Base-by-base conservation (phyloP, 2,888 invertebrate species). In the Chirona hameri region DNA sequence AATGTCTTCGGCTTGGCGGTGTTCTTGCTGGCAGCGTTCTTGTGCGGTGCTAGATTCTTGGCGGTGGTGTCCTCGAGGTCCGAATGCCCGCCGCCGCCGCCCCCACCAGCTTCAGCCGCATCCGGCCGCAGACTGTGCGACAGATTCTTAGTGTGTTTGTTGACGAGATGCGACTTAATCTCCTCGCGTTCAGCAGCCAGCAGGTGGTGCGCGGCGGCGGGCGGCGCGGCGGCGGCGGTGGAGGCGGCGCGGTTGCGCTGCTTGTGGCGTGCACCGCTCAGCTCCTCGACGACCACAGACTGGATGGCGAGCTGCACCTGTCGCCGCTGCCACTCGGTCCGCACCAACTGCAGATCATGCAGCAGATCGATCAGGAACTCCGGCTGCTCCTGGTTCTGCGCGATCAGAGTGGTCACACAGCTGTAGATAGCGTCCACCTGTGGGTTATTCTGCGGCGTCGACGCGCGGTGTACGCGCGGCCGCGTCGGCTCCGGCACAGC, bases 391-490 rank as follows among this genome's bases (percentile, higher is more conserved):
- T 72, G 72, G 39, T 72, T 72, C 72, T 72, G 72, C 21, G 72
- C 72, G 72, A 72, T 72, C 72, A 72, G 39, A 15, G 72, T 39
- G 18, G 31, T 72, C 31, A 72, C 72, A 5, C 72, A 72, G 72
- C 72, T 72, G 72, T 72, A 72, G 31, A 72, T 72, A 29, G 72
- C 72, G 72, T 72, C 72, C 39, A 72, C 72, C 39, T 72, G 72
- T 21, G 72, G 72, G 39, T 72, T 72, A 18, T 72, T 72, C 72
- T 72, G 72, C 31, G 72, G 72, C 21, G 72, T 72, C 31, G 72
- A 31, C 3, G 72, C 72, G 39, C 72, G 72, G 39, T 72, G 72
- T 4, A 21, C 72, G 72, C 72, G 72, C 31, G 72, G 72, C 21
- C 72, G 72, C 21, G 21, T n/a, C 39, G 72, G 31, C 31, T 72